Base-by-base conservation (phyloP, 2,113 vertebrate species). In the Aphelocoma coerulescens region DNA sequence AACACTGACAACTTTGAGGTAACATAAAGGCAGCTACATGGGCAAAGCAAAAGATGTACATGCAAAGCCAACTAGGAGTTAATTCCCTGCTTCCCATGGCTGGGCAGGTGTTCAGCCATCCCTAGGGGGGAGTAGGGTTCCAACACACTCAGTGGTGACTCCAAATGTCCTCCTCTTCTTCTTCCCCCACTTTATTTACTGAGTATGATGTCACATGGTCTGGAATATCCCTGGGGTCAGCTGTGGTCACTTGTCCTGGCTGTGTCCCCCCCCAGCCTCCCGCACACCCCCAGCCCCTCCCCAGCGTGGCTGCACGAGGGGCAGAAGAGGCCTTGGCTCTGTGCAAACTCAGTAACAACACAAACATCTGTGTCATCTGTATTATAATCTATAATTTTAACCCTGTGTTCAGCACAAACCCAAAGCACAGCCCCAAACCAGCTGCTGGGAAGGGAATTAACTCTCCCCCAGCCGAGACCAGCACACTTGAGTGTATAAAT, bases 261-360 rank as follows among this genome's bases (percentile, higher is more conserved):
- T 55, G n/a, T 69, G 71, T 55, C 4, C 13, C 33, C 33, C 46
- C 14, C 22, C 32, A 51, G 44, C 13, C 51, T 14, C 33, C 49
- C 35, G 5, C 43, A 4, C 48, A 16, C 48, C 49, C 15, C 35
- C n/a, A 48, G 41, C 11, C 58, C 18, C 32, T 55, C 41, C 58
- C 46, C 52, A 52, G 15, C 0, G 0, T 7, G 28, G 7, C 62
- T 1, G 2, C 2, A 3, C 0, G 4, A 52, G 37, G 37, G 4
- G 13, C 69, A 67, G 52, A 9, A 61, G 15, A 28, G 46, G 3
- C 54, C 39, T 39, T 39, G 33, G 33, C 46, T 54, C 69, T 61
- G 46, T 30, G 39, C 6, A n/a, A 46, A 9, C 46, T 52, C 78
- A 75, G 39, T 14, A 68, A 11, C 2, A 55, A 20, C 44, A 59